A percentile compares a stretch with the other conserved stretches of the same genome.
Evolutionary conservation across 2,113 vertebrate species (phyloP).

Genomic region (Trachemys scripta): DNA sequence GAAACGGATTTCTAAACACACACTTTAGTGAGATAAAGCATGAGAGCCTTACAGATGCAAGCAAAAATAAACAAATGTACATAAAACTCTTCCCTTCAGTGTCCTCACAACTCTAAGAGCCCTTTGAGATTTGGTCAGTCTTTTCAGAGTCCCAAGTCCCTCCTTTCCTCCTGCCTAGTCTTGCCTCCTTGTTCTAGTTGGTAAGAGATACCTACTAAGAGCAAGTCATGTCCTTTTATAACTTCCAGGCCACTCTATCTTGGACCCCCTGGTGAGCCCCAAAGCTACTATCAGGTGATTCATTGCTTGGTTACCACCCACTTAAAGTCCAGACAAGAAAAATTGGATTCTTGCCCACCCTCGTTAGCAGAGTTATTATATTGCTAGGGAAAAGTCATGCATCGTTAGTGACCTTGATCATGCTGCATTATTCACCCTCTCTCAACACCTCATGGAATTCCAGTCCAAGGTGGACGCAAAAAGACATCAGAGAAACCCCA

Average conservation of each 20-base stretch:
- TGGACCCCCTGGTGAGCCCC: fast-evolving
- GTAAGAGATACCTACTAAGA: not conserved
- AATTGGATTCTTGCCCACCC: not conserved
- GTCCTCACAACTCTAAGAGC: not conserved
- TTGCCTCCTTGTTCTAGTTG: not conserved
- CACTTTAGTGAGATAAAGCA: not conserved
- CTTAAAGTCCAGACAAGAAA: not conserved
- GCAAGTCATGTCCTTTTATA: not conserved
- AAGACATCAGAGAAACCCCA: not conserved
- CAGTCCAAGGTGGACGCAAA: not conserved
- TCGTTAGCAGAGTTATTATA: not conserved
- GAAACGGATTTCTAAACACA: not conserved
- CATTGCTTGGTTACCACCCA: not conserved
- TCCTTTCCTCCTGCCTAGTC: not conserved
- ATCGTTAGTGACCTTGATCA: not conserved
- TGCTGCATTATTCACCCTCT: not conserved
- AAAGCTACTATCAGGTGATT: not conserved
- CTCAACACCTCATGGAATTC: not conserved
- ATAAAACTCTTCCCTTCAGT: not conserved
- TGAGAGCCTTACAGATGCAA: not conserved
- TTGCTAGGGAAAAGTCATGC: not conserved
- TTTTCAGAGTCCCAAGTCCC: not conserved
- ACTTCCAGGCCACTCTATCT: not conserved
- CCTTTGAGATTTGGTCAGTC: not conserved
- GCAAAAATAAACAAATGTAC: not conserved